Evolutionary conservation across 2,113 vertebrate genomes (phyloP).

Genomic region (Naja naja): DNA sequence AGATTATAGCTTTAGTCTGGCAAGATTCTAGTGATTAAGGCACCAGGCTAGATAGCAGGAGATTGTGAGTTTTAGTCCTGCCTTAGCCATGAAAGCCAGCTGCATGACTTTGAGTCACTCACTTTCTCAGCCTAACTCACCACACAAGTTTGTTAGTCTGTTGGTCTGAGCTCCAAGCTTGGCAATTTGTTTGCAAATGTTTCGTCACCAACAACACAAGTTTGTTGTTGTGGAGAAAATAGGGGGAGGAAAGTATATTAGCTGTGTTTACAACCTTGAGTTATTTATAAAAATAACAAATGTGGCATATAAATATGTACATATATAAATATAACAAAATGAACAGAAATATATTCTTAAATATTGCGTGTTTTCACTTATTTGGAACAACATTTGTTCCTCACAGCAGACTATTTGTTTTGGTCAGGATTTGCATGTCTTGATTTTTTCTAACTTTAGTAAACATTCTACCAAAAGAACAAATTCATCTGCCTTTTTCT

Average conservation of each 20-base stretch:
- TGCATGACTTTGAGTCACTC: neutral
- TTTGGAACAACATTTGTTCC: neutral
- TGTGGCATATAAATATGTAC: neutral
- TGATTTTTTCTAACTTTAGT: neutral
- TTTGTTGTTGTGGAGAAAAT: neutral
- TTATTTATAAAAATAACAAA: neutral
- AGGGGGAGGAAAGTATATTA: neutral
- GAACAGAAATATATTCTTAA: neutral
- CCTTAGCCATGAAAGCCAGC: neutral
- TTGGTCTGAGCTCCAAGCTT: no score
- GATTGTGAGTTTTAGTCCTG: neutral
- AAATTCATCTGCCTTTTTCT: neutral
- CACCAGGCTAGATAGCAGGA: neutral
- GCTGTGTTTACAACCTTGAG: neutral
- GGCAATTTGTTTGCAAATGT: no score
- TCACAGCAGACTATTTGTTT: neutral
- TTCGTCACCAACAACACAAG: no score
- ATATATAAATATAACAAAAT: neutral
- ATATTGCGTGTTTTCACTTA: neutral
- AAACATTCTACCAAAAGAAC: neutral
- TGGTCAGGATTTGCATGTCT: neutral
- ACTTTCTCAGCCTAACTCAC: neutral
- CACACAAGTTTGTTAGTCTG: neutral
- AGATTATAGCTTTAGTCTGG: neutral
- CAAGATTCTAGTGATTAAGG: neutral